Evolutionary conservation across 2,797 vertebrate species (phyloP).

Genomic region (Hippoglossus hippoglossus): DNA sequence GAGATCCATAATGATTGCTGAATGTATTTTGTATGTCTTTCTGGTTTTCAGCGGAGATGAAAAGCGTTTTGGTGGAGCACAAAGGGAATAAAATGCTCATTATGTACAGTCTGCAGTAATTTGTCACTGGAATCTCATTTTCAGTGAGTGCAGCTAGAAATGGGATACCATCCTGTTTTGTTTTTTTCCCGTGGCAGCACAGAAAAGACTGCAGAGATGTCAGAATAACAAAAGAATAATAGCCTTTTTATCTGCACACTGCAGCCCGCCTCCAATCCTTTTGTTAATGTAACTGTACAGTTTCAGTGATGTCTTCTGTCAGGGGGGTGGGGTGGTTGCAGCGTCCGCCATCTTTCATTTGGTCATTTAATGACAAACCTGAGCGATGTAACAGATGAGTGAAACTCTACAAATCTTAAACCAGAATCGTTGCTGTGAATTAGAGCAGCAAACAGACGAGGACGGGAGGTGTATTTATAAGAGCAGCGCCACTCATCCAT

Average conservation of each 20-base stretch:
- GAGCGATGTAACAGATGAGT: slow-evolving; percentile 26
- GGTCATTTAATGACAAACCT: slow-evolving; percentile 49
- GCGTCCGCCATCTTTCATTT: slow-evolving; percentile 35
- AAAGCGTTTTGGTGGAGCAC: slow-evolving; percentile 53
- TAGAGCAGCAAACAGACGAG: slow-evolving; percentile 13
- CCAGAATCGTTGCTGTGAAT: slow-evolving; percentile 7
- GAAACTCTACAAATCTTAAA: slow-evolving; percentile 14
- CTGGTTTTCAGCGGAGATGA: slow-evolving; percentile 53
- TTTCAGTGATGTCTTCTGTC: slow-evolving; percentile 52
- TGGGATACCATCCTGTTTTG: slow-evolving; percentile 25
- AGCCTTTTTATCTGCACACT: slow-evolving; percentile 68
- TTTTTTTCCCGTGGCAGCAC: slow-evolving; percentile 48
- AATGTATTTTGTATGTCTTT: slow-evolving; percentile 37
- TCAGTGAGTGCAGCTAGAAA: slow-evolving; percentile 63
- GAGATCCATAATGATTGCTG: slow-evolving; percentile 13
- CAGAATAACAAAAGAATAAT: slow-evolving; percentile 78
- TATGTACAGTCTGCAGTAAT: slow-evolving; percentile 63
- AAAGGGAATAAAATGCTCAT: slow-evolving; percentile 63
- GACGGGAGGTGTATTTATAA: background rate
- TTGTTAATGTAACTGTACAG: slow-evolving; percentile 65
- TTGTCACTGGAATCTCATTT: slow-evolving; percentile 73
- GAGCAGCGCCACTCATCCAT: background rate
- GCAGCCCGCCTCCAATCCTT: slow-evolving; percentile 64
- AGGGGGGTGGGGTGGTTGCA: slow-evolving; percentile 21
- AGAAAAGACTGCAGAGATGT: slow-evolving; percentile 73